phyloP scores from a whole-genome alignment of 2,113 vertebrate genomes.

The Muntiacus muntjak region DNA sequence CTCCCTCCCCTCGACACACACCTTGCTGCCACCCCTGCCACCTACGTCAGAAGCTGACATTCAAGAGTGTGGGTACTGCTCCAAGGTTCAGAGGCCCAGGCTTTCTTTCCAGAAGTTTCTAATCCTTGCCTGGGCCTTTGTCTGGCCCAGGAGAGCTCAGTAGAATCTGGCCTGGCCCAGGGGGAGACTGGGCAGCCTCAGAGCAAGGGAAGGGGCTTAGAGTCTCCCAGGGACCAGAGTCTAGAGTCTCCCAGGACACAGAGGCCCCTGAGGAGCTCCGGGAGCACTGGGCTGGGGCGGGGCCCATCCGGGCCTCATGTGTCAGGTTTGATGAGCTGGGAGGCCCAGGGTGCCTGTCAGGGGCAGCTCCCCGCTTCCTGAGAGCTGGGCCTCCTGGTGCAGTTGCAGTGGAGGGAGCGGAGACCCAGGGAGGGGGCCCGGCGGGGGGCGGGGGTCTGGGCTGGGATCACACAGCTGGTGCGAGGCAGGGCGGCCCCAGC shows the following conservation, averaged over 20 bases:
- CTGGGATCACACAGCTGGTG: no score
- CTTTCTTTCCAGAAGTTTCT: background rate
- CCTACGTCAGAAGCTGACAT: background rate
- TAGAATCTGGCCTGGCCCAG: background rate
- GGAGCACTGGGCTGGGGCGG: background rate
- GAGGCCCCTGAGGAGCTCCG: no score
- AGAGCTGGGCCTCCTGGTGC: background rate
- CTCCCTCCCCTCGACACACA: rapidly evolving
- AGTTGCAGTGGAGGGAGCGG: rapidly evolving
- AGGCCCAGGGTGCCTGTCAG: rapidly evolving
- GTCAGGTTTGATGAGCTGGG: background rate
- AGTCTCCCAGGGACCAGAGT: background rate
- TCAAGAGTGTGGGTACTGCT: background rate
- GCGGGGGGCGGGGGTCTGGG: background rate
- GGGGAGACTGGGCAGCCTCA: background rate
- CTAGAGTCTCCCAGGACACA: background rate
- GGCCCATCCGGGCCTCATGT: rapidly evolving
- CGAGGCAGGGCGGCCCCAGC: background rate
- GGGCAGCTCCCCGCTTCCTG: rapidly evolving
- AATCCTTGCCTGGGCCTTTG: background rate
- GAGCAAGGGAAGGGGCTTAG: background rate
- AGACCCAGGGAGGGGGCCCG: background rate
- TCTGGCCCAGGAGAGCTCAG: background rate
- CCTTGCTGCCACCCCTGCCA: background rate
- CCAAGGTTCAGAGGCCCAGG: background rate